Percentiles rank a stretch among this genome's conserved stretches.
Evolutionary conservation across 2,113 vertebrate genomes (phyloP).

Genomic region (Brachypteracias leptosomus): DNA sequence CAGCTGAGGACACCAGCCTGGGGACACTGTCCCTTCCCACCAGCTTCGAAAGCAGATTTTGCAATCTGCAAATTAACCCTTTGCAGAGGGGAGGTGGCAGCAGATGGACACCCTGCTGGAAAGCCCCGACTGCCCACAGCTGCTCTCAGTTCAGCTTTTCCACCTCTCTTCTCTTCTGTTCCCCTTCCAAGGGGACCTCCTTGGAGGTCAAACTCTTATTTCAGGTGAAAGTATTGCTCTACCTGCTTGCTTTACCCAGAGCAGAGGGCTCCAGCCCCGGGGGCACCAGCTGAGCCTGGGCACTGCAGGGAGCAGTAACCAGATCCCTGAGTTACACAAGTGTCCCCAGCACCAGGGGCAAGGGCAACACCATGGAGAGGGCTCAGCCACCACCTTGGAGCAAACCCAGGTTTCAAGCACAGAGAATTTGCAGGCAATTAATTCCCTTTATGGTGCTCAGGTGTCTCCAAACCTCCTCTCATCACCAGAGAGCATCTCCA

Average conservation of each 20-base stretch:
- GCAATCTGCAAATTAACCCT: neutral
- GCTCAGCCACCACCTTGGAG: neutral
- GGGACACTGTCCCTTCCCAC: neutral
- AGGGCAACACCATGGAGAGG: neutral
- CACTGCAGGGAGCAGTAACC: neutral
- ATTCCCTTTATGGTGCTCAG: rapidly evolving
- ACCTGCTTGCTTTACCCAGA: neutral
- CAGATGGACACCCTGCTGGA: neutral
- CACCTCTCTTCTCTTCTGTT: neutral
- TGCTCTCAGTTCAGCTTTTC: neutral
- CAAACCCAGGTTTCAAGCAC: rapidly evolving
- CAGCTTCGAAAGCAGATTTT: neutral
- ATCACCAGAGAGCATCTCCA: rapidly evolving
- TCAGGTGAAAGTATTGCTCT: rapidly evolving
- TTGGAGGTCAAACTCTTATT: neutral
- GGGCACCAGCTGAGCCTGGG: neutral
- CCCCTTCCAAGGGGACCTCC: neutral
- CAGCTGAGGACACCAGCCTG: neutral
- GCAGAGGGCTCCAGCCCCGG: neutral
- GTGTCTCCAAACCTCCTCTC: neutral
- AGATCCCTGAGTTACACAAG: slow-evolving; percentile 1
- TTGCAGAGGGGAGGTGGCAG: neutral
- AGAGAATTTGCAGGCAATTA: rapidly evolving
- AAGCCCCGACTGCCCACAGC: neutral
- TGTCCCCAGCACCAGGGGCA: neutral